These are phyloP conservation scores for Nezara viridula DNA, from an alignment of 2,888 invertebrate genomes.

Conservation along the genomic window DNA sequence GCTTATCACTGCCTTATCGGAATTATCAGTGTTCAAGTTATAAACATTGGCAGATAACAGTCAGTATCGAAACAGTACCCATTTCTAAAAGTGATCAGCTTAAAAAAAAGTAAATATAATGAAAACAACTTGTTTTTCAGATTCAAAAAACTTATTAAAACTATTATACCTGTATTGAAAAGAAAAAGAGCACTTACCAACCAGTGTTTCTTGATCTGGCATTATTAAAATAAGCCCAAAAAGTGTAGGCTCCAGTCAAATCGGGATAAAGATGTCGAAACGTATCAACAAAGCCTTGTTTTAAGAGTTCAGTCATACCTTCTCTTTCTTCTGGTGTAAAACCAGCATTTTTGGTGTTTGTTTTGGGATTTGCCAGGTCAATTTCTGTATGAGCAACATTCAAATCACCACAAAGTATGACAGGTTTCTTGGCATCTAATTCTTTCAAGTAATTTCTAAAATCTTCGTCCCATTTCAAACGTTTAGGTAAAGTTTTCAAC, in stretches of 20 bases:
- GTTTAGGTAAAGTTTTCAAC: constrained; percentile 87
- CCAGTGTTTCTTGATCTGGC: constrained; percentile 92
- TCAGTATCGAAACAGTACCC: too few species aligned
- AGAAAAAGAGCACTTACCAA: constrained; percentile 77
- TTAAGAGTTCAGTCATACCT: constrained; percentile 87
- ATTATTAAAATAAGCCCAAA: constrained; percentile 95
- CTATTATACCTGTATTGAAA: too few species aligned
- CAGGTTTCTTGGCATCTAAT: constrained; percentile 90
- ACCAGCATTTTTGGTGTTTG: constrained; percentile 93
- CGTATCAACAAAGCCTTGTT: constrained; percentile 88
- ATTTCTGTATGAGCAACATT: constrained; percentile 97
- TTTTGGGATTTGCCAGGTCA: constrained; percentile 94
- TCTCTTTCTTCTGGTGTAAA: constrained; percentile 96
- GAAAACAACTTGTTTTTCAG: too few species aligned
- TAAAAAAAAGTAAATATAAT: too few species aligned
- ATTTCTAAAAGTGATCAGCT: too few species aligned
- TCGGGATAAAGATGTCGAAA: constrained; percentile 90
- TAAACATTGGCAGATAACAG: too few species aligned
- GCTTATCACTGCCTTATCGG: too few species aligned
- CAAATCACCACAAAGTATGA: constrained; percentile 96
- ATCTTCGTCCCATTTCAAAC: constrained; percentile 90
- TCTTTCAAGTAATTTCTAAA: constrained; percentile 84
- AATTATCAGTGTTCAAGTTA: too few species aligned
- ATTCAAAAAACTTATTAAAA: too few species aligned
- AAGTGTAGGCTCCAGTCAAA: constrained; percentile 86